phyloP scores from a whole-genome alignment of 2,113 vertebrate species.

The Erpornis zantholeuca region DNA sequence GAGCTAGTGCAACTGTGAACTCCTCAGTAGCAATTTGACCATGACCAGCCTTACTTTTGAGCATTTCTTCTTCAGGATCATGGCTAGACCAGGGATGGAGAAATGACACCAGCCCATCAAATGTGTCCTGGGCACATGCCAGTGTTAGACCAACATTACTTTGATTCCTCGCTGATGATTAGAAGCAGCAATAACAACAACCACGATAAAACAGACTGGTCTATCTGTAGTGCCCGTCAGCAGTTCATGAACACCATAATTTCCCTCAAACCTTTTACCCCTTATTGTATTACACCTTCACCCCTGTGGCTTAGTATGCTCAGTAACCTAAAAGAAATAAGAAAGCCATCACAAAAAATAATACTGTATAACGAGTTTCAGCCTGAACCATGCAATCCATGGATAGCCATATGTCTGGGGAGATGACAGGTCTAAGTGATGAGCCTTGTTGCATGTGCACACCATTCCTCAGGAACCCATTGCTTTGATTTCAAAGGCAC shows the following conservation, averaged over 20 bases:
- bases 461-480: neutral
- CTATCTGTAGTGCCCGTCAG: conserved; percentile 18
- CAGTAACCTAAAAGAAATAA: neutral
- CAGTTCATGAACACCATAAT: conserved; percentile 28
- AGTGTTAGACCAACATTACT: neutral
- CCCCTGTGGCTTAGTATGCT: conserved; percentile 5
- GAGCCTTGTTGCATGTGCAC: neutral
- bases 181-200: neutral
- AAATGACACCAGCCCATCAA: neutral
- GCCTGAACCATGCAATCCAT: neutral
- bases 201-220: neutral
- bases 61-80: neutral
- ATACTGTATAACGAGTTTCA: conserved; percentile 8
- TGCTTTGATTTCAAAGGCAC: conserved; percentile 20
- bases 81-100: neutral
- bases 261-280: conserved; percentile 6
- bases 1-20: neutral
- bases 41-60: neutral
- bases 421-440: conserved; percentile 34
- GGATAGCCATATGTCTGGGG: neutral
- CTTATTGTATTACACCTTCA: conserved; percentile 15
- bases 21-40: neutral
- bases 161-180: neutral
- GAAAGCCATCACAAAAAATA: neutral
- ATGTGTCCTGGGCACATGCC: neutral